Percentiles rank a stretch among this genome's conserved stretches.
Evolutionary conservation across 2,888 invertebrate genomes (phyloP).

Genomic region (Panopea generosa): DNA sequence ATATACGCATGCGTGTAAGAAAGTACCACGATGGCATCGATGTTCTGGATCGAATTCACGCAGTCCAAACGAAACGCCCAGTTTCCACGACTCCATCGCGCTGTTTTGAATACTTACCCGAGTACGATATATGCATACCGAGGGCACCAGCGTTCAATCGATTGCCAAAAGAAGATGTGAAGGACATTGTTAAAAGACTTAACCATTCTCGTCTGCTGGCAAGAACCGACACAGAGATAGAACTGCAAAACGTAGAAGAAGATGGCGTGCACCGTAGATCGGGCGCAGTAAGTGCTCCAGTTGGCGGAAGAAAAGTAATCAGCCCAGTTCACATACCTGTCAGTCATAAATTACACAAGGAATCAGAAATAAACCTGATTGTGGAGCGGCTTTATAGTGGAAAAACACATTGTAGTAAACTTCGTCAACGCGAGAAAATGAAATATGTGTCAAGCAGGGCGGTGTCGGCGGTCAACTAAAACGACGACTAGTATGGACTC

Average conservation of each 20-base stretch:
- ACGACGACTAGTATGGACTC: no score
- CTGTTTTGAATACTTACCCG: conserved; percentile 67
- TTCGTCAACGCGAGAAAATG: conserved; percentile 14
- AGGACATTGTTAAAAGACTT: conserved; percentile 35
- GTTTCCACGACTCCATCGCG: conserved; percentile 58
- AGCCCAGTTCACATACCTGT: not conserved
- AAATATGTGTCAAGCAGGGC: not conserved
- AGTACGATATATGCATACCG: conserved; percentile 70
- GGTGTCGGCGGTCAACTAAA: no score
- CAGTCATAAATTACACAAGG: not conserved
- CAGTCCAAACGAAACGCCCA: conserved; percentile 59
- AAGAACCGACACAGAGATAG: no score
- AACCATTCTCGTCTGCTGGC: not conserved
- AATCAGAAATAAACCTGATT: conserved; percentile 8
- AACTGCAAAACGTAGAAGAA: no score
- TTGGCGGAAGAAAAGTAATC: not conserved
- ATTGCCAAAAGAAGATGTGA: conserved; percentile 55
- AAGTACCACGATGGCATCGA: conserved; percentile 66
- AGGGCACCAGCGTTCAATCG: conserved; percentile 73
- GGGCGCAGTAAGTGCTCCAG: not conserved
- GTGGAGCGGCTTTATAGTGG: conserved; percentile 29
- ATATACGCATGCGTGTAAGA: conserved; percentile 40
- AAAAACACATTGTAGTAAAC: conserved; percentile 22
- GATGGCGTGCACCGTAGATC: no score
- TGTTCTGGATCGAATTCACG: conserved; percentile 63